Evolutionary conservation across 2,797 vertebrate species (phyloP), one percentile per base, ranked within the genome.

Genomic region (Falco concolor): DNA sequence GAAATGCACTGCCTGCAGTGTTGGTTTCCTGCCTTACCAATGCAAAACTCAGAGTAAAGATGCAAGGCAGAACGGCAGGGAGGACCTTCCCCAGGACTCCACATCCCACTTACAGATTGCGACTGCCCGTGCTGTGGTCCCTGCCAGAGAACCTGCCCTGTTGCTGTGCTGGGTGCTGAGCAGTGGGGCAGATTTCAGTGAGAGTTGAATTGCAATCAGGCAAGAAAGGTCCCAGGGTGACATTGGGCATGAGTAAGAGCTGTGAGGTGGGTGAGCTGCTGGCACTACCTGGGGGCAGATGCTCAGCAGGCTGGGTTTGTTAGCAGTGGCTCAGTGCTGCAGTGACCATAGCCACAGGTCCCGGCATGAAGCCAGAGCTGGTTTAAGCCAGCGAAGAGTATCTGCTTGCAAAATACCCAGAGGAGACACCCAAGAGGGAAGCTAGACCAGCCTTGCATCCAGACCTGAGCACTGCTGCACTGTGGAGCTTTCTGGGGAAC

Each of bases 101-200:
- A 73, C 0, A 61, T 50, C 50, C 28, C 2, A 1, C 54, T 15
- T 49, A n/a, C 4, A 28, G 61, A 20, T 63, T 0, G 10, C 32
- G 84, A 1, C 4, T 6, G 10, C 44, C 42, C 0, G 0, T 20
- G 45, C 1, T 0, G 0, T 17, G 34, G 20, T 67, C 64, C 56
- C 56, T 47, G 47, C 2, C 28, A 1, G 44, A 53, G 6, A 50
- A 14, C 24, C 22, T n/a, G 60, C 54, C 34, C 22, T 0, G 0
- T 40, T 2, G 1, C 57, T 6, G 38, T 24, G 21, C 54, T 53
- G 82, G 70, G 10, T 23, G 78, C 32, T 72, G 93, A 69, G 81
- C 15, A 44, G 64, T 44, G 22, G 25, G 30, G 50, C 2, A 23
- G 28, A 10, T 14, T 27, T 21, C n/a, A 76, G 25, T 15, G 34